Percentiles rank a stretch among this genome's conserved stretches.
These are phyloP conservation scores for Paguma larvata DNA, from an alignment of 2,797 vertebrate genomes.

Conservation along the genomic window DNA sequence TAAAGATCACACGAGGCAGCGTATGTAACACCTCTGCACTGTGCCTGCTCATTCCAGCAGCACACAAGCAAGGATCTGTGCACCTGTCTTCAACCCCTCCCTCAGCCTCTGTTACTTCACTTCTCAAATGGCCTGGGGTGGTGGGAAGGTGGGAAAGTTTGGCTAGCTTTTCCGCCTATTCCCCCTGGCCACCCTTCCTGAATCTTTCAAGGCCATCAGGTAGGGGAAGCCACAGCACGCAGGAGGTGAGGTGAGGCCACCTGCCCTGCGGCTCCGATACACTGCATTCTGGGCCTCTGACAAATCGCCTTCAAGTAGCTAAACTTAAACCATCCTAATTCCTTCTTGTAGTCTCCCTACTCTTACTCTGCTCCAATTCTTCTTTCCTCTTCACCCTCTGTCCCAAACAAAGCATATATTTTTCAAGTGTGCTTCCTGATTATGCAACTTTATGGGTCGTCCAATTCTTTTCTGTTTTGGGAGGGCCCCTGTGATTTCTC, in stretches of 20 bases:
- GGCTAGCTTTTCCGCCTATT: fast-evolving
- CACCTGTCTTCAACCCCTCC: background rate
- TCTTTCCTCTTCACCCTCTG: too few relatives aligned
- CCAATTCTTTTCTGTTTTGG: background rate
- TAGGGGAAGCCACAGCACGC: background rate
- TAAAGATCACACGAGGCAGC: background rate
- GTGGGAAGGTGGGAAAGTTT: background rate
- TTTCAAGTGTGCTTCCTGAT: background rate
- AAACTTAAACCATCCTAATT: slow-evolving; percentile 10
- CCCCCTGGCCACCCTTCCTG: background rate
- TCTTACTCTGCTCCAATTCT: background rate
- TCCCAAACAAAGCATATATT: background rate
- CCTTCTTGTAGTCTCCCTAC: background rate
- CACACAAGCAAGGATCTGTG: background rate
- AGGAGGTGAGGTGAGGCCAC: background rate
- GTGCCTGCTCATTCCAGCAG: background rate
- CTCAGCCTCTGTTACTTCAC: background rate
- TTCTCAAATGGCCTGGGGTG: background rate
- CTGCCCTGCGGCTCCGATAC: background rate
- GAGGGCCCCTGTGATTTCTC: background rate
- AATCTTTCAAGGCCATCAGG: background rate
- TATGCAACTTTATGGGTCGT: background rate
- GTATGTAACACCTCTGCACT: background rate
- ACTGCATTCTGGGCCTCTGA: slow-evolving; percentile 35
- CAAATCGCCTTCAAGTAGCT: background rate